These are phyloP conservation scores for Octonoba sinensis DNA, from an alignment of 2,888 invertebrate genomes.

Conservation along the genomic window DNA sequence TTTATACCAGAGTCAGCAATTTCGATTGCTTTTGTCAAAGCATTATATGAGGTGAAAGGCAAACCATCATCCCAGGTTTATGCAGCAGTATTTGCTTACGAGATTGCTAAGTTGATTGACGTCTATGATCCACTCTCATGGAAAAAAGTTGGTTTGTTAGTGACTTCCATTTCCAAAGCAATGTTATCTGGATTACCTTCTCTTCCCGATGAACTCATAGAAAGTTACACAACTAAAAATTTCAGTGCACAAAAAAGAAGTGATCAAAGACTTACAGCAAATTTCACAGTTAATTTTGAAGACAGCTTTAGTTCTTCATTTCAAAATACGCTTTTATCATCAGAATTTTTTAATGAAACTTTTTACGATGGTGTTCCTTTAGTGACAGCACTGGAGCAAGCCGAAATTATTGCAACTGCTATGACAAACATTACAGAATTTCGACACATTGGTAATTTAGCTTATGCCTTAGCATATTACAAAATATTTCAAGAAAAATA, in stretches of 20 bases:
- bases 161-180: constrained; percentile 4
- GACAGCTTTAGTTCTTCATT: too few relatives aligned
- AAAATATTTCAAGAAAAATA: constrained; percentile 8
- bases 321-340: constrained; percentile 4
- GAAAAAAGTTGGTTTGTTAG: constrained; percentile 11
- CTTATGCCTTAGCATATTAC: constrained; percentile 35
- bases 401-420: constrained; percentile 11
- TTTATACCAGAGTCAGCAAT: constrained; percentile 45
- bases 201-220: not conserved
- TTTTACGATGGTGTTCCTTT: constrained; percentile 7
- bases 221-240: not conserved
- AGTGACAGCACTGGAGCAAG: constrained; percentile 1
- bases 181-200: constrained; percentile 39
- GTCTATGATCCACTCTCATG: constrained; percentile 23
- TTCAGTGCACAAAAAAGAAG: too few relatives aligned
- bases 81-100: constrained; percentile 45
- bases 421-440: constrained; percentile 6
- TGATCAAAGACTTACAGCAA: too few relatives aligned
- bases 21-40: constrained; percentile 44
- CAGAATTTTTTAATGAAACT: constrained; percentile 28
- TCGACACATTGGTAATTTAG: not conserved
- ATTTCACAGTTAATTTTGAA: too few relatives aligned
- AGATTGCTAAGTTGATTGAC: constrained; percentile 29
- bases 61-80: constrained; percentile 25
- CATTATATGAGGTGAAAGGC: constrained; percentile 34